Percentiles rank a stretch among this genome's conserved stretches.
Conservation (phyloP, 2,888 invertebrate genomes). For the Phengaris arion region DNA sequence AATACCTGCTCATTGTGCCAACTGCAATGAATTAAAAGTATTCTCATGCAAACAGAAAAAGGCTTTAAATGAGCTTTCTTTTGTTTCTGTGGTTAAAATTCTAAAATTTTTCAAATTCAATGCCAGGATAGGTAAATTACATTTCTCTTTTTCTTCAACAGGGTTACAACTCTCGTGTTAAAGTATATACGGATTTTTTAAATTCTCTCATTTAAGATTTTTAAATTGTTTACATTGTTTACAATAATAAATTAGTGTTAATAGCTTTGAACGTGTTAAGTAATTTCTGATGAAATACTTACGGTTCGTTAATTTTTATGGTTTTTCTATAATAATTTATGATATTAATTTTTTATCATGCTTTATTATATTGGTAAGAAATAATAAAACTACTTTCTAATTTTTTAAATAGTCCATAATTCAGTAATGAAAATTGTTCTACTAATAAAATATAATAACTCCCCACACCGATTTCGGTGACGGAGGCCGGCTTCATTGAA, state of each 20-base stretch:
- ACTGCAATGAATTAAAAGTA: conserved; percentile 40
- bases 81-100: conserved; percentile 21
- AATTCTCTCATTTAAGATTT: neutral
- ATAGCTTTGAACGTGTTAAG: neutral
- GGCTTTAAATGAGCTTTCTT: conserved; percentile 29
- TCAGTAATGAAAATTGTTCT: too few relatives aligned
- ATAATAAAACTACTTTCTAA: too few relatives aligned
- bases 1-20: conserved; percentile 37
- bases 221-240: neutral
- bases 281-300: too few relatives aligned
- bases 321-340: too few relatives aligned
- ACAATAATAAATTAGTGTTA: neutral
- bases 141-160: conserved; percentile 15
- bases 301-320: too few relatives aligned
- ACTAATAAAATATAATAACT: too few relatives aligned
- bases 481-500: too few relatives aligned
- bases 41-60: conserved; percentile 36
- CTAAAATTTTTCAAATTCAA: conserved; percentile 22
- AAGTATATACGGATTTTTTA: neutral
- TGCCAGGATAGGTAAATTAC: conserved; percentile 25
- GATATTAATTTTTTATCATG: too few relatives aligned
- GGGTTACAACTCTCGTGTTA: neutral
- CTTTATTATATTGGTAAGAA: too few relatives aligned
- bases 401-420: too few relatives aligned
- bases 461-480: too few relatives aligned